A percentile compares a stretch with the other conserved stretches of the same genome.
These are phyloP conservation scores for Sebastes oblongus DNA, from an alignment of 2,797 vertebrate genomes.

Conservation along the genomic window DNA sequence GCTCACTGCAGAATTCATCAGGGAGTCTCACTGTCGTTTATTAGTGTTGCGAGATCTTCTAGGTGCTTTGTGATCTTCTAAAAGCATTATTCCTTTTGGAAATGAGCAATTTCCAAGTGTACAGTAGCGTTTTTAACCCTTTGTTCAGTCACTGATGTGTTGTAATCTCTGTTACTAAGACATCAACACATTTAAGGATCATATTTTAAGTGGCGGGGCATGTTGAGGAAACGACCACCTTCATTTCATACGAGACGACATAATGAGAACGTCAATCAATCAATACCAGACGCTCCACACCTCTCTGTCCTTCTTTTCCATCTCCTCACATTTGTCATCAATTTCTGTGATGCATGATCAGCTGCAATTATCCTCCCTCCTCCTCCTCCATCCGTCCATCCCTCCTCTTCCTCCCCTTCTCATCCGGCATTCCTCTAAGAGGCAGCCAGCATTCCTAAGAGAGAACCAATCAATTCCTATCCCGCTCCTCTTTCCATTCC, in stretches of 20 bases:
- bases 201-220: background rate
- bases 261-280: slow-evolving; percentile 9
- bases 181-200: background rate
- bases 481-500: background rate
- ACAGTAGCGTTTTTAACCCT: background rate
- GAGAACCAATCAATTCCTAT: slow-evolving; percentile 51
- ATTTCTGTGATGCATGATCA: slow-evolving; percentile 43
- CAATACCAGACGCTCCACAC: slow-evolving; percentile 18
- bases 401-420: background rate
- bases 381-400: background rate
- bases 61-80: background rate
- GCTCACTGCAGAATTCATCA: slow-evolving; percentile 17
- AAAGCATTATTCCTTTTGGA: background rate
- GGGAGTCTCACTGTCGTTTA: background rate
- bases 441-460: slow-evolving; percentile 40
- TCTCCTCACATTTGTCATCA: slow-evolving; percentile 18
- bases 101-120: background rate
- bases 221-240: background rate
- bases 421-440: slow-evolving; percentile 19
- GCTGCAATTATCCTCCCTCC: slow-evolving; percentile 29
- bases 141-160: background rate
- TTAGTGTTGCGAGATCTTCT: background rate
- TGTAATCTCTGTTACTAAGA: background rate
- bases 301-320: background rate
- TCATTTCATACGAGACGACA: slow-evolving; percentile 1